A percentile compares a stretch with the other conserved stretches of the same genome.
These are phyloP conservation scores for Heliangelus exortis DNA, from an alignment of 2,797 vertebrate species.

Conservation along the genomic window DNA sequence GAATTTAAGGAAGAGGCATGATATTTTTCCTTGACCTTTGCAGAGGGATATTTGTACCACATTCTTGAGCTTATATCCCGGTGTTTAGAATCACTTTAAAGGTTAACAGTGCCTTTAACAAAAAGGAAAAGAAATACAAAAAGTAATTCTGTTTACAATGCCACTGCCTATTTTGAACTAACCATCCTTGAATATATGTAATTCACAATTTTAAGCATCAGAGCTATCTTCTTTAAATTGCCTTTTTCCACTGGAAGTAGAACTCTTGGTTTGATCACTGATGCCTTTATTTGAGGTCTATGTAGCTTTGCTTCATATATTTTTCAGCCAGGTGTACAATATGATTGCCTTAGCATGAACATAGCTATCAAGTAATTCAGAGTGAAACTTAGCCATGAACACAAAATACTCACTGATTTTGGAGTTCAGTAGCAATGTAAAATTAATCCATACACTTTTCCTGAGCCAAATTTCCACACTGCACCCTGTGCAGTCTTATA, in stretches of 20 bases:
- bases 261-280: not conserved
- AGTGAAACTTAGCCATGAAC: not conserved
- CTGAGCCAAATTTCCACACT: not conserved
- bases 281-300: not conserved
- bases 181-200: not conserved
- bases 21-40: conserved; percentile 22
- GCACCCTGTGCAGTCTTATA: not conserved
- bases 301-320: not conserved
- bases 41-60: not conserved
- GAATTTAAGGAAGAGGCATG: not conserved
- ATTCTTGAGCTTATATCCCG: not conserved
- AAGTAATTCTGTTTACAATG: not conserved
- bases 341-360: not conserved
- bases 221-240: not conserved
- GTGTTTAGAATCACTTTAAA: not conserved
- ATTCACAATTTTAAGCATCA: not conserved
- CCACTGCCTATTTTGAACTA: not conserved
- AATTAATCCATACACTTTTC: not conserved
- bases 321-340: not conserved
- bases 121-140: not conserved
- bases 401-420: not conserved
- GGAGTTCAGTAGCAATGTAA: not conserved
- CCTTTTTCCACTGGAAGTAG: not conserved
- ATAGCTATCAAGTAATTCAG: not conserved
- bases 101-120: not conserved